Evolutionary conservation across 2,888 invertebrate genomes (phyloP), one percentile per base, ranked within the genome.

Genomic region (Alloscopus bannaensis): DNA sequence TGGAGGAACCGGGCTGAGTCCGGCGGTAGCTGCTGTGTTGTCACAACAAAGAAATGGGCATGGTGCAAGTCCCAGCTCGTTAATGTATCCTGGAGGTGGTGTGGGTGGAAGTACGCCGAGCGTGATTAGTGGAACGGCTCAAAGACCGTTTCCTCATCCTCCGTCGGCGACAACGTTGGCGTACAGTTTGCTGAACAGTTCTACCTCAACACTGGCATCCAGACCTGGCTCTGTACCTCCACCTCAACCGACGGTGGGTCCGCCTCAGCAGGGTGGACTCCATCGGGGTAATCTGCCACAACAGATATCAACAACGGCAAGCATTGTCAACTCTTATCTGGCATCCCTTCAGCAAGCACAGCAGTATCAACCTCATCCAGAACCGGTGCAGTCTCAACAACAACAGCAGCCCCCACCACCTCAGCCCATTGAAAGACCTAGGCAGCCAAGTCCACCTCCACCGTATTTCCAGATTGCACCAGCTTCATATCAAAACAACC

Each of bases 301-400:
- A 16, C 75, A 68, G 20, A 76, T 66, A 24, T 68, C 68, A 0
- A 60, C 60, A 4, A 68, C 75, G 8, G 68, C 75, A n/a, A 68
- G 60, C 20, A 76, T 76, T 18, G 75, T 76, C n/a, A 68, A 65
- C 26, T 76, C 75, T 0, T 76, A 76, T 31, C 40, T 76, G 50
- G 68, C 59, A 2, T 76, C 75, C 1, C 22, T 76, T 16, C 75
- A 76, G 26, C 71, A 55, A 20, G n/a, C 28, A 4, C 66, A 62
- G 20, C 29, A 28, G 26, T 1, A 1, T 16, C n/a, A 16, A 16
- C n/a, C 24, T 40, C 42, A 11, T 16, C n/a, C 42, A 22, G 57
- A 69, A 36, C 22, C 6, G 28, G n/a, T n/a, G n/a, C n/a, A n/a
- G n/a, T n/a, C n/a, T n/a, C n/a, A 3, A 11, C 6, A 50, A 18